Evolutionary conservation across 1,140 invertebrate genomes (phyloP), one percentile per base, ranked within the genome.

Genomic region (Hyles euphorbiae): DNA sequence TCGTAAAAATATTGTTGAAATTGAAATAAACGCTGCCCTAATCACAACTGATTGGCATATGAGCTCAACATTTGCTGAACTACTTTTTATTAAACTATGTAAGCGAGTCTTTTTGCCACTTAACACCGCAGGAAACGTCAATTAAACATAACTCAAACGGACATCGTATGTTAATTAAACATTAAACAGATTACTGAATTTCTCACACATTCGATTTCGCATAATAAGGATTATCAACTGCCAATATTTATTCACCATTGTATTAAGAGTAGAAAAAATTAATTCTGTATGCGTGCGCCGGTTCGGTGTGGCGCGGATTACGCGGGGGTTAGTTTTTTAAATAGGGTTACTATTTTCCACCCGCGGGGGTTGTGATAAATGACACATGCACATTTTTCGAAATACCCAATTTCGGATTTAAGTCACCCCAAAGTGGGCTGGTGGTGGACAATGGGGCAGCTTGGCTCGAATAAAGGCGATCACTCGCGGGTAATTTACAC

Each of bases 381-480:
- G 88, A 89, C 87, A 89, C 87, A 88, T 90, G 88, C 85, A 87
- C 85, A 87, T 89, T 88, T 84, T 79, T 85, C 83, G 82, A 89
- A 89, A 90, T 89, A 90, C 88, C 88, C 88, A 90, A 90, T 90
- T 90, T 90, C 80, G 88, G 88, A 89, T 90, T 90, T 89, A 89
- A 90, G 87, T 89, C 84, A 83, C 85, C 87, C 88, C 81, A 89
- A 89, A 90, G 87, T 90, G 81, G 86, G 79, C 74, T 73, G 79
- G 78, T 78, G 81, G 63, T 57, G 81, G 81, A 86, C 85, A 86
- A 86, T 83, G 62, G 75, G 69, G 65, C 57, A 54, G 66, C 59
- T 60, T 64, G 74, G 66, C 46, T 52, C 51, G 40, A 50, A 57
- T 51, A 70, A 63, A 56, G 65, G 64, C 72, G 70, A 77, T 70